Evolutionary conservation across 2,888 invertebrate genomes (phyloP), one percentile per base, ranked within the genome.

Genomic region (Parnassius orleans): DNA sequence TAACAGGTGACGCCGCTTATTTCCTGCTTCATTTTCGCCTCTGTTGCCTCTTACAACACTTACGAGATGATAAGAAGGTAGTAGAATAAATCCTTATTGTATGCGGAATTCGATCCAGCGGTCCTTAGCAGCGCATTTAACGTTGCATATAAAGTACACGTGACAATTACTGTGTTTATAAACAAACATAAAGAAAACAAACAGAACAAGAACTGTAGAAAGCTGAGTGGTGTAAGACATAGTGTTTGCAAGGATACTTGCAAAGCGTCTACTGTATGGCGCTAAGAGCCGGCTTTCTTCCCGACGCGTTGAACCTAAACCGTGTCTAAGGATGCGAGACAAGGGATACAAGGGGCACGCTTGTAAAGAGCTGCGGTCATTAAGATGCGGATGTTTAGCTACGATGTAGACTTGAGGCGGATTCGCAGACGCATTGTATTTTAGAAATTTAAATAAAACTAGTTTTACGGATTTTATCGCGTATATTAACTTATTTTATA

Each of bases 321-420:
- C 68, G 70, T 69, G 71, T 71, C 61, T 64, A 70, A 70, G 69
- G 66, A 68, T 64, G 47, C 33, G 46, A 33, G 19, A 57, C 33
- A 51, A 60, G 58, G 15, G 33, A 55, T 46, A 48, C 53, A 48
- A 57, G 53, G 19, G 50, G 48, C 12, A 12, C 60, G 44, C 62
- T 64, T 58, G 61, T 48, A 14, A 48, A 60, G 42, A 53, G 60
- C 47, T 53, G 52, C 48, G 60, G 60, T 60, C 47, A 51, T 60
- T 56, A 60, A 48, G 42, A 52, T 33, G 53, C 53, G 59, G 41
- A 47, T 59, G 59, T 59, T 59, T 59, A 51, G 57, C 12, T 48
- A 14, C 43, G 24, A 24, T 42, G 48, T 53, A 60, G 48, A 60
- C 47, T 46, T 53, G 12, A 48, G 14, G 41, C n/a, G 9, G 15